Evolutionary conservation across 2,888 invertebrate species (phyloP).

Genomic region (Prostheceraeus crozeri): DNA sequence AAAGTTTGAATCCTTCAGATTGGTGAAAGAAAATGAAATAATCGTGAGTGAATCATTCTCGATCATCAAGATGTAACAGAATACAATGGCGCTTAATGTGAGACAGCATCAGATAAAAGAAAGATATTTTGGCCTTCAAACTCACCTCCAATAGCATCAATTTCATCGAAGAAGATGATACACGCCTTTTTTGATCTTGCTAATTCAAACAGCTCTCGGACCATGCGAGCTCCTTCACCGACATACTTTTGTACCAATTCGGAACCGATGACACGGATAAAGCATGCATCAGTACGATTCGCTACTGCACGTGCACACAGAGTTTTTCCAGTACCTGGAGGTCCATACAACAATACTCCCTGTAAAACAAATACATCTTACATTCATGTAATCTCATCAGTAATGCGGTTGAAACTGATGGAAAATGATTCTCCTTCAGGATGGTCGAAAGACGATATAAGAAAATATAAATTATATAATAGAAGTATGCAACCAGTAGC

Average conservation of each 20-base stretch:
- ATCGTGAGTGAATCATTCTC: constrained; percentile 15
- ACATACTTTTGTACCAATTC: constrained; percentile 86
- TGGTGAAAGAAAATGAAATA: too few relatives aligned
- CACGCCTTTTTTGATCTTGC: constrained; percentile 98
- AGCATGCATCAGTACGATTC: constrained; percentile 96
- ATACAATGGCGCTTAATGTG: too few relatives aligned
- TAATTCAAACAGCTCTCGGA: constrained; percentile 97
- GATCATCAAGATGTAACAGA: not conserved
- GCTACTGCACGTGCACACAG: constrained; percentile 96
- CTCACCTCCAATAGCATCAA: constrained; percentile 98
- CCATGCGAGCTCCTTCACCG: constrained; percentile 95
- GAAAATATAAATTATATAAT: too few relatives aligned
- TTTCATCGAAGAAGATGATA: constrained; percentile 98
- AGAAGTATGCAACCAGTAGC: too few relatives aligned
- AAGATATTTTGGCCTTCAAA: constrained; percentile 59
- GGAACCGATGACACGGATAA: constrained; percentile 82
- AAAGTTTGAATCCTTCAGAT: too few relatives aligned
- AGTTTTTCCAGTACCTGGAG: constrained; percentile 97
- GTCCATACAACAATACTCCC: constrained; percentile 93
- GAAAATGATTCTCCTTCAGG: too few relatives aligned
- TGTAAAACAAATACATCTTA: too few relatives aligned
- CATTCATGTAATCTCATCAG: too few relatives aligned
- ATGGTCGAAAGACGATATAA: too few relatives aligned
- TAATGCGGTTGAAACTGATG: too few relatives aligned
- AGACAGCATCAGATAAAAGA: too few relatives aligned